Percentiles rank a stretch among this genome's conserved stretches.
Conservation (phyloP, 2,888 invertebrate genomes). For the Myathropa florea region DNA sequence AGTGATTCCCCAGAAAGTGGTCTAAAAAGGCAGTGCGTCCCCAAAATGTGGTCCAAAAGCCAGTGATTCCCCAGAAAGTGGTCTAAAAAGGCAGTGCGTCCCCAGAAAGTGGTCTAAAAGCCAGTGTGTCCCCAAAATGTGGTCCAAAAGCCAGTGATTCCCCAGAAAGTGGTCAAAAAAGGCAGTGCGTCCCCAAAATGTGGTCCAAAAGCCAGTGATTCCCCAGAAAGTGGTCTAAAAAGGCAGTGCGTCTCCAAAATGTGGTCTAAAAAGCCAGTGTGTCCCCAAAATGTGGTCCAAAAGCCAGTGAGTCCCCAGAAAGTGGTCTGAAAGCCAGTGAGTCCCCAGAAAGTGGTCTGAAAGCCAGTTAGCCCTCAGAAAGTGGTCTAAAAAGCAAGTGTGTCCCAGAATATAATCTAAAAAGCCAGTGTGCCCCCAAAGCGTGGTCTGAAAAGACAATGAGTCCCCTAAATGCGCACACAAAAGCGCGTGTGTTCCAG, state of each 20-base stretch:
- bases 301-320: too few species aligned
- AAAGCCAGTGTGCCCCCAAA: not conserved
- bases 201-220: not conserved
- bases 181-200: not conserved
- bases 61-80: not conserved
- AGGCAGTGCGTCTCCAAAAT: not conserved
- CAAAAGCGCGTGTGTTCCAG: not conserved
- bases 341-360: too few species aligned
- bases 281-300: not conserved
- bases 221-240: not conserved
- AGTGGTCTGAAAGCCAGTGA: too few species aligned
- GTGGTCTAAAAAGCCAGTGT: not conserved
- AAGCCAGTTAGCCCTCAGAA: not conserved
- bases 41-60: not conserved
- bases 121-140: not conserved
- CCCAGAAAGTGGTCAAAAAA: not conserved
- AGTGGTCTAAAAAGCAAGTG: not conserved
- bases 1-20: not conserved
- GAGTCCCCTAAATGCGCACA: not conserved
- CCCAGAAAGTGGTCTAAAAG: not conserved
- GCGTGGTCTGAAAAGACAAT: not conserved
- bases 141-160: not conserved
- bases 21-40: not conserved
- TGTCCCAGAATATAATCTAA: not conserved
- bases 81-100: not conserved